These are phyloP conservation scores for Rotaria sp. DNA, from an alignment of 2,888 invertebrate genomes.

Conservation along the genomic window DNA sequence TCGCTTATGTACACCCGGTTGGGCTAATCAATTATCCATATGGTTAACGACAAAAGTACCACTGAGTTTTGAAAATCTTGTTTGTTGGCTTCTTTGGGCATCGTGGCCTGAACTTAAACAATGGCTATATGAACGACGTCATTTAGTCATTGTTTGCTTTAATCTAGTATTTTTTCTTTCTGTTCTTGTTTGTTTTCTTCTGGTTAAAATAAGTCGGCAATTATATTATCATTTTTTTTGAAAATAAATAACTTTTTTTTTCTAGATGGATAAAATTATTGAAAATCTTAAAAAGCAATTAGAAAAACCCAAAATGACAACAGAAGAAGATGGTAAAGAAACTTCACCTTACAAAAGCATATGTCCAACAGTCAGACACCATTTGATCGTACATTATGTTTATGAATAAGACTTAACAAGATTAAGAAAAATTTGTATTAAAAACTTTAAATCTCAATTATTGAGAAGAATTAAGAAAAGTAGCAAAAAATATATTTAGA, in stretches of 20 bases:
- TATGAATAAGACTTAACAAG: too few relatives aligned
- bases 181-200: neutral
- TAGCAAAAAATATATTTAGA: too few relatives aligned
- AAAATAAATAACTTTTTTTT: neutral
- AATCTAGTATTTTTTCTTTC: neutral
- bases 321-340: neutral
- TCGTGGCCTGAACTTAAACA: slow-evolving; percentile 5
- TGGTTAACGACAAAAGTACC: slow-evolving; percentile 25
- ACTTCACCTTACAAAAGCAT: neutral
- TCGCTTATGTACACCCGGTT: neutral
- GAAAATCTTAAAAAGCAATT: neutral
- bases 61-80: neutral
- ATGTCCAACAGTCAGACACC: too few relatives aligned
- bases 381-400: too few relatives aligned
- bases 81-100: neutral
- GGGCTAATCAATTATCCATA: slow-evolving; percentile 5
- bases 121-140: neutral
- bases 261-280: slow-evolving; percentile 8
- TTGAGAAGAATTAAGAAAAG: too few relatives aligned
- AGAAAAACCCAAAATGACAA: neutral
- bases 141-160: neutral
- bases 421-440: too few relatives aligned
- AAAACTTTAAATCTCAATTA: too few relatives aligned
- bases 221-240: neutral
- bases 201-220: neutral